Evolutionary conservation across 2,888 invertebrate species (phyloP), one percentile per base, ranked within the genome.

Genomic region (Drosophila anceps): DNA sequence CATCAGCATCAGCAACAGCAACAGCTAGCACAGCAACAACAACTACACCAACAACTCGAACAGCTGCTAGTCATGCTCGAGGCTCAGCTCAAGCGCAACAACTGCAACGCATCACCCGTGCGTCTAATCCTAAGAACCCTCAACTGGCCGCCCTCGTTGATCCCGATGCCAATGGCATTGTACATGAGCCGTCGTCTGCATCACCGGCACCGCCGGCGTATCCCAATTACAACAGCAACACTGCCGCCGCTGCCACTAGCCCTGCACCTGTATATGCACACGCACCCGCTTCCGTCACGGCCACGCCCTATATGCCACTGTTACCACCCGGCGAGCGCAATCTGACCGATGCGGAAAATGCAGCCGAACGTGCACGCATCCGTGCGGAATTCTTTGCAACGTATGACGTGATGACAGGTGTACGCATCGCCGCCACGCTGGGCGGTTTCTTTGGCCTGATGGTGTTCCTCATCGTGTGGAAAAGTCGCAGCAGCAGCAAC

Each of bases 371-470:
- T 64, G 96, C 96, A 92, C 95, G 95, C 90, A 94, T 95, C 88
- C 96, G 96, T 90, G 94, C 95, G 88, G 96, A 96, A 92, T 98
- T 97, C 94, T 97, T 97, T 94, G 96, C 96, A 88, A 97, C 97
- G 41, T 98, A 98, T 94, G 97, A 98, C 94, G 96, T 96, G 93
- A 98, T 97, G 97, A 98, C 98, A 88, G 98, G 98, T 81, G 95
- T 98, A 78, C 95, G 98, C 80, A 98, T 98, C 93, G 98, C 98
- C 84, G 97, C 97, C 84, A 98, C 98, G 4, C 94, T 98, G 60
- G 97, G 98, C 88, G 97, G 97, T 87, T 97, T 98, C 93, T 98
- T 98, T 93, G 96, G 96, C 76, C 94, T 98, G 90, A 98, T 98
- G 96, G 97, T 98, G 54, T 96, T 98, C 92, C 95, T 98, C 91